Percentiles rank a stretch among this genome's conserved stretches.
Evolutionary conservation across 2,797 vertebrate species (phyloP).

Genomic region (Malacoraja senta): DNA sequence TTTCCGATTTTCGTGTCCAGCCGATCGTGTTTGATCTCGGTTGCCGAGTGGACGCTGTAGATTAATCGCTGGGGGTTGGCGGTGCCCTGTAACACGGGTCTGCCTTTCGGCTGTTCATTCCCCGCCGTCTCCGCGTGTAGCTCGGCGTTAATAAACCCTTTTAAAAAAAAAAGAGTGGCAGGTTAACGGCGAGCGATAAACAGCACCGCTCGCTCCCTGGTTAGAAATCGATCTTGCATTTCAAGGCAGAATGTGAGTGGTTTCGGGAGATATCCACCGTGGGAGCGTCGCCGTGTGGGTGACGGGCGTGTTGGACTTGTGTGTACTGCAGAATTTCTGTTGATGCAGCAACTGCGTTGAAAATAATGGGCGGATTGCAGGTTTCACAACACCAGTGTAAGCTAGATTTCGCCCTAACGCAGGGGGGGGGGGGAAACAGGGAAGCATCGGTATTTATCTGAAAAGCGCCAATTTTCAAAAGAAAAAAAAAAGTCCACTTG

Average conservation of each 20-base stretch:
- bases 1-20: conserved; percentile 79
- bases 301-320: background rate
- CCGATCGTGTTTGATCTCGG: conserved; percentile 66
- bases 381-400: background rate
- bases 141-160: conserved; percentile 6
- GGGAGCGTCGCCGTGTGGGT: background rate
- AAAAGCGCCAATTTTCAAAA: conserved; percentile 38
- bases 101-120: conserved; percentile 47
- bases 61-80: conserved; percentile 75
- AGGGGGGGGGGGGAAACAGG: background rate
- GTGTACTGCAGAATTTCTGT: conserved; percentile 17
- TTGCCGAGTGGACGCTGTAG: conserved; percentile 64
- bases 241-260: background rate
- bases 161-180: background rate
- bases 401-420: background rate
- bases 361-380: conserved; percentile 28
- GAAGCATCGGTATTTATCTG: background rate
- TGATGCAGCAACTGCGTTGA: conserved; percentile 9
- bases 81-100: conserved; percentile 58
- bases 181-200: background rate
- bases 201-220: background rate
- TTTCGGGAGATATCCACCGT: background rate
- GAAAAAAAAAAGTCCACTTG: background rate
- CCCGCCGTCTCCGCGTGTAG: conserved; percentile 35
- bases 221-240: background rate